Evolutionary conservation across 2,113 vertebrate species (phyloP).

Genomic region (Scortum barcoo): DNA sequence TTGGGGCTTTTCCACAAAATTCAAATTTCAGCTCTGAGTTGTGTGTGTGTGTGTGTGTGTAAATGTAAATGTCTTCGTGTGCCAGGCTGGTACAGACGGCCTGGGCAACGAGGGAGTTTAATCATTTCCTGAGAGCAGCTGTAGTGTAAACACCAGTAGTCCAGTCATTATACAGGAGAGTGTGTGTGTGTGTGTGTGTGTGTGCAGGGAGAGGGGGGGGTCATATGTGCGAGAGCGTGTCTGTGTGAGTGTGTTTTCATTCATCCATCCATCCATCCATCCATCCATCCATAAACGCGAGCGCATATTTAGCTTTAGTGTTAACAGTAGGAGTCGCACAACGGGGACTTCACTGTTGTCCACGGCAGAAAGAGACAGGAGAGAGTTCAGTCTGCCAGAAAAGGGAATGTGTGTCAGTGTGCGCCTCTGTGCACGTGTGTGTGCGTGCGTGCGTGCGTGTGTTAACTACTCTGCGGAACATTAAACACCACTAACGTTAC

Average conservation of each 20-base stretch:
- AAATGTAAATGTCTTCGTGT: background rate
- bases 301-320: slow-evolving; percentile 38
- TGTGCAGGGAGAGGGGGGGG: slow-evolving; percentile 14
- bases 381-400: slow-evolving; percentile 43
- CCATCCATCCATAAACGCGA: slow-evolving; percentile 38
- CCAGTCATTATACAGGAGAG: slow-evolving; percentile 57
- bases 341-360: slow-evolving; percentile 39
- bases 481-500: slow-evolving; percentile 68
- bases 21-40: background rate
- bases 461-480: slow-evolving; percentile 64
- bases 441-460: slow-evolving; percentile 37
- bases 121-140: slow-evolving; percentile 72
- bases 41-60: background rate
- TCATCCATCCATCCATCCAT: slow-evolving; percentile 62
- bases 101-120: slow-evolving; percentile 50
- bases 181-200: slow-evolving; percentile 24
- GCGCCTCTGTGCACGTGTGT: slow-evolving; percentile 1
- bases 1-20: background rate
- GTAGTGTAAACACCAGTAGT: slow-evolving; percentile 68
- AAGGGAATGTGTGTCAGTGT: slow-evolving; percentile 47
- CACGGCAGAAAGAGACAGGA: slow-evolving; percentile 42
- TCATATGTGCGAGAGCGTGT: slow-evolving; percentile 24
- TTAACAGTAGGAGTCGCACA: slow-evolving; percentile 51
- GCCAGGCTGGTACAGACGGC: slow-evolving; percentile 33
- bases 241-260: slow-evolving; percentile 35